Percentiles rank a stretch among this genome's conserved stretches.
These are phyloP conservation scores for Drosophila navojoa DNA, from an alignment of 1,140 invertebrate genomes.

Conservation along the genomic window DNA sequence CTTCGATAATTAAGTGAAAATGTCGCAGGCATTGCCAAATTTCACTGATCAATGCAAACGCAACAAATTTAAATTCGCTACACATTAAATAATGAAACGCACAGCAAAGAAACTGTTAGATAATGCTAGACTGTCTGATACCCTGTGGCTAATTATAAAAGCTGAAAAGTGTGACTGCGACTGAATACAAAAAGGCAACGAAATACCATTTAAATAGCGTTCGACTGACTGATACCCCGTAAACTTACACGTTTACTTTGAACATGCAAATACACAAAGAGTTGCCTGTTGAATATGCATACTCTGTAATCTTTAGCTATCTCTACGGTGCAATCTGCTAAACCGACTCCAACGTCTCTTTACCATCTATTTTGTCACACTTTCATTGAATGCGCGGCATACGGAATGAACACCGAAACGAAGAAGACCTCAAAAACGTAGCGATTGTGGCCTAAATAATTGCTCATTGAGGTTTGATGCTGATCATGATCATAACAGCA, in stretches of 20 bases:
- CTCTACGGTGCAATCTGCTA: too few relatives aligned
- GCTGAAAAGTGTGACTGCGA: not conserved
- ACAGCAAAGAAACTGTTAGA: not conserved
- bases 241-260: too few relatives aligned
- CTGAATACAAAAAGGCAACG: not conserved
- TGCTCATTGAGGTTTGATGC: conserved; percentile 8
- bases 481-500: conserved; percentile 15
- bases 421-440: conserved; percentile 40
- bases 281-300: too few relatives aligned
- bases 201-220: too few relatives aligned
- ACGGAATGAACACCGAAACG: not conserved
- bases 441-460: conserved; percentile 31
- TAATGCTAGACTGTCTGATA: not conserved
- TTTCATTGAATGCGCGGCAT: not conserved
- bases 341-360: not conserved
- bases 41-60: conserved; percentile 37
- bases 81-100: conserved; percentile 30
- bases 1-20: conserved; percentile 33
- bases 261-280: too few relatives aligned
- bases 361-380: not conserved
- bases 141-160: not conserved
- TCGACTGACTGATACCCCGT: not conserved
- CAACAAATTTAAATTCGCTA: conserved; percentile 42
- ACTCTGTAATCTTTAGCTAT: too few relatives aligned
- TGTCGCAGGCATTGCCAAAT: conserved; percentile 35